Percentiles rank a stretch among this genome's conserved stretches.
Evolutionary conservation across 2,113 vertebrate genomes (phyloP).

Genomic region (Triplophysa tibetana): DNA sequence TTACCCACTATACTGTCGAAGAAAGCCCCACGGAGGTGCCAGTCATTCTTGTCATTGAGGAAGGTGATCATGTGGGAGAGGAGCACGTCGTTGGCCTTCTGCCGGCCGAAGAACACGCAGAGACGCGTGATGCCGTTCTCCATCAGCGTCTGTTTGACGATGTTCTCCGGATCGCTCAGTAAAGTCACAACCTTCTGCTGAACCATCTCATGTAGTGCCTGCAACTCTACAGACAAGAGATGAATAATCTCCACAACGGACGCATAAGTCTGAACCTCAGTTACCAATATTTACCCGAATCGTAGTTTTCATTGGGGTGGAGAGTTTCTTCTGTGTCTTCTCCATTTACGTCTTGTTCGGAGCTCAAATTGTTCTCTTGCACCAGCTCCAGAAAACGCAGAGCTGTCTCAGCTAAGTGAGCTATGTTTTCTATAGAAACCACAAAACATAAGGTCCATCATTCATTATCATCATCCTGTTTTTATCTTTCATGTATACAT

Average conservation of each 20-base stretch:
- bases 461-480: too few species aligned
- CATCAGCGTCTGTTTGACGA: constrained; percentile 97
- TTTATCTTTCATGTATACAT: too few species aligned
- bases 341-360: constrained; percentile 85
- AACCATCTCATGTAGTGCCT: constrained; percentile 98
- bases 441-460: too few species aligned
- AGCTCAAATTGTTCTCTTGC: constrained; percentile 92
- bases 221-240: constrained; percentile 79
- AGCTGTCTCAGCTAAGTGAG: constrained; percentile 93
- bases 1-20: constrained; percentile 98
- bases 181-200: constrained; percentile 99
- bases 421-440: constrained; percentile 87
- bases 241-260: neutral
- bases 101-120: constrained; percentile 96
- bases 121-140: constrained; percentile 97
- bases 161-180: constrained; percentile 95
- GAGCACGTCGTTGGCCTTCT: constrained; percentile 97
- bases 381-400: constrained; percentile 94
- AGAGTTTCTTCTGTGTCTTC: constrained; percentile 89
- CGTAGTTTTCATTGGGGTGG: constrained; percentile 92
- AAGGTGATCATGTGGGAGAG: constrained; percentile 99
- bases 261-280: neutral
- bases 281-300: constrained; percentile 79
- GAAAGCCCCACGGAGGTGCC: constrained; percentile 97
- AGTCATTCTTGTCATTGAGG: constrained; percentile 98